Evolutionary conservation across 2,888 invertebrate species (phyloP), one percentile per base, ranked within the genome.

Genomic region (Amphipyra berbera): DNA sequence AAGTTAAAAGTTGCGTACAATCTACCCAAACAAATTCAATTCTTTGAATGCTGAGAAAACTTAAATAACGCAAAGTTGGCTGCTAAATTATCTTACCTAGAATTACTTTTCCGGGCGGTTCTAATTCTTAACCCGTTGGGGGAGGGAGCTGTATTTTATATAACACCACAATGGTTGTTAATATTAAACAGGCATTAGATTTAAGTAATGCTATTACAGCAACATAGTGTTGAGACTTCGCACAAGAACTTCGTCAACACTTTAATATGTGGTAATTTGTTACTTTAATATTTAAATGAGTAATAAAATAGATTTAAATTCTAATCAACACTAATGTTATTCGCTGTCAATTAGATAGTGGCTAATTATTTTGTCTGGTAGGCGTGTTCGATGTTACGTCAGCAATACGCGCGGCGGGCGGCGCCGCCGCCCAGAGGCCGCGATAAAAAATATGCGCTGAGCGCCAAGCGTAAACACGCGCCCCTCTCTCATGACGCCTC

Each of bases 401-500:
- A 88, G 79, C 80, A 80, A 73, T 75, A 78, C 77, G 64, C 64
- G 69, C 73, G 71, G 70, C 76, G 76, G 72, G 77, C 75, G 79
- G 76, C 74, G 79, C 81, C 74, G 79, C 81, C 90, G 89, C 90
- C 89, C 88, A 89, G 84, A 88, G 85, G 79, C 87, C 86, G 78
- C 86, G 82, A 85, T 87, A 86, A 88, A 91, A 91, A 90, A 88
- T 82, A 83, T 79, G 85, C 82, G 82, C 40, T 83, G 78, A 82
- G 79, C 86, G 83, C 87, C 82, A 86, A 87, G 86, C 88, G 90
- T 90, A 90, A 93, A 93, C 91, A 93, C 88, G 89, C 91, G 91
- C 92, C 92, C 93, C 94, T 91, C 90, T 91, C 88, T 90, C 90
- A 91, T 93, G 93, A 91, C 90, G 93, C 90, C 94, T 95, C 94